A percentile compares a stretch with the other conserved stretches of the same genome.
These are phyloP conservation scores for Manduca sexta DNA, from an alignment of 1,140 invertebrate species.

Conservation along the genomic window DNA sequence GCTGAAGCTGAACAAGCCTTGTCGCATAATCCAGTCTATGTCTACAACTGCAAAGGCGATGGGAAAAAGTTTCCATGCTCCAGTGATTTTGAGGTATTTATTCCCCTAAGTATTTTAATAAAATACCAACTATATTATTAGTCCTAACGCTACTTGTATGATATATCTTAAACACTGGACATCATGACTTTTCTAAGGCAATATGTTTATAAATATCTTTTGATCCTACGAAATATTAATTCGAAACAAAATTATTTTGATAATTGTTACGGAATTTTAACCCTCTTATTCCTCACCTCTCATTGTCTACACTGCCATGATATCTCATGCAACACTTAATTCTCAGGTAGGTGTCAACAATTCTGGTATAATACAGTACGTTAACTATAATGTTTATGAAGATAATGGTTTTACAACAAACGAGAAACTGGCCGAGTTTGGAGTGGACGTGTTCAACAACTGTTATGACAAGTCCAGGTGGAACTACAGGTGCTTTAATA, in stretches of 20 bases:
- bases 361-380: conserved; percentile 75
- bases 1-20: conserved; percentile 39
- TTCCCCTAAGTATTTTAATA: not conserved
- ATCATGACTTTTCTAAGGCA: no score
- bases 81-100: conserved; percentile 75
- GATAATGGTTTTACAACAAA: conserved; percentile 72
- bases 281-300: no score
- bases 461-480: conserved; percentile 76
- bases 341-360: conserved; percentile 76
- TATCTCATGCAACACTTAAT: not conserved
- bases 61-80: conserved; percentile 76
- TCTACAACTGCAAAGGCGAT: conserved; percentile 77
- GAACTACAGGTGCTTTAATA: conserved; percentile 71
- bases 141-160: no score
- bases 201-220: no score
- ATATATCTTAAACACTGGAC: no score
- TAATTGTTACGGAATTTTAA: no score
- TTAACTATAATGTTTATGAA: conserved; percentile 73
- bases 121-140: no score
- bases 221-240: no score
- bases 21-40: conserved; percentile 66
- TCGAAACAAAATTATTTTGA: no score
- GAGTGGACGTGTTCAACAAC: conserved; percentile 25
- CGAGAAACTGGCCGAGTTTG: not conserved
- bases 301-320: no score